Evolutionary conservation across 1,140 invertebrate genomes (phyloP), one percentile per base, ranked within the genome.

Genomic region (Drosophila bipectinata): DNA sequence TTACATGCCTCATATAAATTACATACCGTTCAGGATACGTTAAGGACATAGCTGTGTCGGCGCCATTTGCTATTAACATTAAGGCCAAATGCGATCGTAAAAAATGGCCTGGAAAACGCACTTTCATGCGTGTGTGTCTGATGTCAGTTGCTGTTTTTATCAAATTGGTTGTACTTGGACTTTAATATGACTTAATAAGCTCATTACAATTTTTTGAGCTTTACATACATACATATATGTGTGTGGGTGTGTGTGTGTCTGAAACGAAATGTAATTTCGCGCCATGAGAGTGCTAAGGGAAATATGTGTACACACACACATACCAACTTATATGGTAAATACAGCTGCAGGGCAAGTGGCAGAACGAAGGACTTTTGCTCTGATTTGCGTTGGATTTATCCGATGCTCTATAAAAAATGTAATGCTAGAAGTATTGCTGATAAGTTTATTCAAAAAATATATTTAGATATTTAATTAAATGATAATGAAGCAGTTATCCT

Each of bases 171-270:
- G 83, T 88, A 89, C 84, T 83, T 84, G 63, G 79, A 71, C 79
- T 88, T 87, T 88, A 83, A 89, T 88, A 83, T 89, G 83, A 83
- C 84, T 88, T 83, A 89, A 88, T 83, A 63, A 63, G 66, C 78
- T 77, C 59, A 66, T 64, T 83, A 63, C 66, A 76, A 68, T 76
- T 77, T 74, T 73, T 56, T 59, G 34, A 48, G 39, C 44, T 41
- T 18, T 21, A 37, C 41, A 18, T 5, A 28, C 10, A 21, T 21
- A 3, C 0, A 3, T 3, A 3, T 51, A 21, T 58, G 48, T 55
- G 48, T 66, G 41, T 55, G 58, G 37, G 34, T 72, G 44, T 48
- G 58, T 60, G 49, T 56, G 48, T 45, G 60, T 44, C 37, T 63
- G 48, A 18, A 58, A 45, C 79, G 62, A 79, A 77, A 71, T 83